These are phyloP conservation scores for Nasonia vitripennis DNA, from an alignment of 1,140 invertebrate species.

Conservation along the genomic window DNA sequence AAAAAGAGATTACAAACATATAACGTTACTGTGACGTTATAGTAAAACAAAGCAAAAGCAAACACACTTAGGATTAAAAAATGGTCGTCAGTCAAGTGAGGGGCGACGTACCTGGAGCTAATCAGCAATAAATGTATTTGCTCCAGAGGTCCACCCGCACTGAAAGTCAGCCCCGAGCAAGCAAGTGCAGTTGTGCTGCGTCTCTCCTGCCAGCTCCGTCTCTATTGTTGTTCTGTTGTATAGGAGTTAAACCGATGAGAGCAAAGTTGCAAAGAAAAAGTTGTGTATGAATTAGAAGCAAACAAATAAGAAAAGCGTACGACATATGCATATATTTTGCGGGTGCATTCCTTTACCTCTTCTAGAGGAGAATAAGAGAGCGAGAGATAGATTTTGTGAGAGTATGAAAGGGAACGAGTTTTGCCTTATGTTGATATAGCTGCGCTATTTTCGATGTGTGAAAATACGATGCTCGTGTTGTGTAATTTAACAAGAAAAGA, in stretches of 20 bases:
- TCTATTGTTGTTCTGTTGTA: conserved; percentile 25
- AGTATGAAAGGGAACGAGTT: conserved; percentile 34
- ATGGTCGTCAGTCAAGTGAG: conserved; percentile 35
- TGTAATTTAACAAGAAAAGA: conserved; percentile 41
- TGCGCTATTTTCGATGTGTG: conserved; percentile 44
- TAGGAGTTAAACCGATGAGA: conserved; percentile 34
- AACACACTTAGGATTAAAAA: conserved; percentile 32
- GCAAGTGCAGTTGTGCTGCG: conserved; percentile 36
- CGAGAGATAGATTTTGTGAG: conserved; percentile 13
- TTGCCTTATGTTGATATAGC: conserved; percentile 46
- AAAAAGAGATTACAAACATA: conserved; percentile 29
- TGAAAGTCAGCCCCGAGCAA: conserved; percentile 26
- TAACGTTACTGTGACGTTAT: conserved; percentile 48
- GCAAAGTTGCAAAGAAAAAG: background rate
- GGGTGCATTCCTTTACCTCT: conserved; percentile 47
- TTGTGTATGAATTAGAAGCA: background rate
- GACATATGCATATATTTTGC: conserved; percentile 36
- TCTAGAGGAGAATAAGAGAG: conserved; percentile 6
- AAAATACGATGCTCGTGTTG: conserved; percentile 44
- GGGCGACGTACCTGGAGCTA: conserved; percentile 35
- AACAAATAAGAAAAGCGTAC: conserved; percentile 11
- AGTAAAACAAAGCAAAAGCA: conserved; percentile 22
- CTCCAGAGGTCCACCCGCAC: conserved; percentile 19
- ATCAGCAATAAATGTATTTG: conserved; percentile 36
- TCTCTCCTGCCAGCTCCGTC: conserved; percentile 39